Conservation (phyloP, 2,888 invertebrate genomes). For the Lathronympha strigana region DNA sequence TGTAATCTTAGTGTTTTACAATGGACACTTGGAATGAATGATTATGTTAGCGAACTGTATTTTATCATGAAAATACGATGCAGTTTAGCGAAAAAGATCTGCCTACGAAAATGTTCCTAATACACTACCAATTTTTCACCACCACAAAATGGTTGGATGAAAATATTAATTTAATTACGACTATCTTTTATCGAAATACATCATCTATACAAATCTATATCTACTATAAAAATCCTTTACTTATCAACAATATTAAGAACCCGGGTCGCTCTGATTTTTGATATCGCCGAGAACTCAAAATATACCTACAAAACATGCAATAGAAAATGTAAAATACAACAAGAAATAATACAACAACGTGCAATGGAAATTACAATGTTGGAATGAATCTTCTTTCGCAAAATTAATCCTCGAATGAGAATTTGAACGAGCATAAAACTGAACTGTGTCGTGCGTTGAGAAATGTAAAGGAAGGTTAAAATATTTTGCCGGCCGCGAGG, state of each 20-base stretch:
- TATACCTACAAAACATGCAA: background rate
- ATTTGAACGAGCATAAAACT: conserved; percentile 63
- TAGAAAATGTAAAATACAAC: background rate
- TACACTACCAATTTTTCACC: too few relatives aligned
- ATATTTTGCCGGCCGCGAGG: conserved; percentile 60
- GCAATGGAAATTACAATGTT: conserved; percentile 36
- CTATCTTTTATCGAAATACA: too few relatives aligned
- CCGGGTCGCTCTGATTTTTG: background rate
- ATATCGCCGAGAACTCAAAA: background rate
- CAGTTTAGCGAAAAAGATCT: too few relatives aligned
- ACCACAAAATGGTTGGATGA: too few relatives aligned
- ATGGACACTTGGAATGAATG: background rate
- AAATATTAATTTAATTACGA: too few relatives aligned
- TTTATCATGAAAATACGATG: too few relatives aligned
- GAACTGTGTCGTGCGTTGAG: conserved; percentile 66
- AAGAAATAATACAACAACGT: conserved; percentile 20
- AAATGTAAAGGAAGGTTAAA: conserved; percentile 77
- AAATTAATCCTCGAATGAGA: conserved; percentile 51
- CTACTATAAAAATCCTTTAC: too few relatives aligned
- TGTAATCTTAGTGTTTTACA: conserved; percentile 11
- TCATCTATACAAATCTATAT: too few relatives aligned
- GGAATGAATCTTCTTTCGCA: conserved; percentile 32
- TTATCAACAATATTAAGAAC: too few relatives aligned
- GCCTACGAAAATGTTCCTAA: too few relatives aligned
- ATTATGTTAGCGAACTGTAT: background rate